phyloP scores from a whole-genome alignment of 2,113 vertebrate genomes.

The Capreolus pygargus region DNA sequence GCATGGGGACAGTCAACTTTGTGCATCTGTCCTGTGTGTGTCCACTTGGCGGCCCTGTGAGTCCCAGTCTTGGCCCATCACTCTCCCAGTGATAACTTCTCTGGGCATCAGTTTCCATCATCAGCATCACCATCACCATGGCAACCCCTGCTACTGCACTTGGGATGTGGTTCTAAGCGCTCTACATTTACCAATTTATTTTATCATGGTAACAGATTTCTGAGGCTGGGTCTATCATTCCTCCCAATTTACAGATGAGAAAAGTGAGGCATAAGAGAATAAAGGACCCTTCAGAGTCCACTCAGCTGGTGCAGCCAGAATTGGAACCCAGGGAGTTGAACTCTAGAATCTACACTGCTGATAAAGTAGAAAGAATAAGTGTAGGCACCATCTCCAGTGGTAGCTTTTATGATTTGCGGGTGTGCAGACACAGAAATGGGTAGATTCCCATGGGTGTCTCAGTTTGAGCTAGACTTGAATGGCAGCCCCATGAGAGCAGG shows the following conservation, averaged over 20 bases:
- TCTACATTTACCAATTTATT: neutral
- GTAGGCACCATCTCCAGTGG: rapidly evolving
- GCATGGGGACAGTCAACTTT: neutral
- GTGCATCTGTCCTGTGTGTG: neutral
- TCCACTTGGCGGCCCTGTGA: neutral
- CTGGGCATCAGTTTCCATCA: neutral
- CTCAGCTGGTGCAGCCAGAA: neutral
- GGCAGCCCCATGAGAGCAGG: neutral
- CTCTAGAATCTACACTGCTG: neutral
- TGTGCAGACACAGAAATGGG: neutral
- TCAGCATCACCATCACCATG: too few species aligned
- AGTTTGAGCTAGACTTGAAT: neutral
- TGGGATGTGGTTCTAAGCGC: neutral
- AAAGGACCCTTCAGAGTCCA: neutral
- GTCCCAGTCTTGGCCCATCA: neutral
- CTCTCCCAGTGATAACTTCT: too few species aligned
- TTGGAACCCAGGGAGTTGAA: neutral
- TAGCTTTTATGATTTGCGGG: rapidly evolving
- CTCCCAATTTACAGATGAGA: neutral
- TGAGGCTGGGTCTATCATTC: neutral
- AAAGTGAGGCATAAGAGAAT: neutral
- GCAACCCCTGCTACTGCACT: neutral
- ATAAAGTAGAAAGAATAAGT: rapidly evolving
- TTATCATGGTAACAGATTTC: neutral
- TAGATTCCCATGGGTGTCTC: rapidly evolving